Conservation (phyloP, 2,888 invertebrate species). For the Onthophagus sagittarius region DNA sequence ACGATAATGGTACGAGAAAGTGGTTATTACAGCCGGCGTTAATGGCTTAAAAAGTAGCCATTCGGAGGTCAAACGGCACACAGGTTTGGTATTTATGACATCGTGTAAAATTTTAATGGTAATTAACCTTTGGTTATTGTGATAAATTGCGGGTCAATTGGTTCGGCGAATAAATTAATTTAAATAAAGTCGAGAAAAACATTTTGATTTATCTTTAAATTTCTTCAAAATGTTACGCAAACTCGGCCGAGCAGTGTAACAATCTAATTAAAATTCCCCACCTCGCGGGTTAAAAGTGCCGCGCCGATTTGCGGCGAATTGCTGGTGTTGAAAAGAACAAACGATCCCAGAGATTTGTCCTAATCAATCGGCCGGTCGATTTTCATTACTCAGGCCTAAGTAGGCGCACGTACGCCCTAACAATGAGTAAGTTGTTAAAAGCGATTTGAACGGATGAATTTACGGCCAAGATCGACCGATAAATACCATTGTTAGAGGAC, state of each 20-base stretch:
- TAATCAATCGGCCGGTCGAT: conserved; percentile 6
- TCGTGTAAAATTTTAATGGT: background rate
- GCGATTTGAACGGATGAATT: conserved; percentile 15
- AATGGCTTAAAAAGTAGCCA: background rate
- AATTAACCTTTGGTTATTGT: background rate
- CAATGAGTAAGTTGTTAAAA: conserved; percentile 18
- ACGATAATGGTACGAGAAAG: background rate
- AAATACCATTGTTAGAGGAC: conserved; percentile 12
- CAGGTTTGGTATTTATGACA: background rate
- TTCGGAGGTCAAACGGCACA: background rate
- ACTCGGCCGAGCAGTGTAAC: background rate
- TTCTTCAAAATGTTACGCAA: no score
- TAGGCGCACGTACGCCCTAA: conserved; percentile 1
- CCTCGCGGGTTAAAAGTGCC: background rate
- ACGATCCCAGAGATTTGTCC: conserved; percentile 4
- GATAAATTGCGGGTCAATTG: background rate
- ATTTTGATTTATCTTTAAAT: background rate
- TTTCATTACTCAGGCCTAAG: conserved; percentile 10
- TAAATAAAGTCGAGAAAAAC: background rate
- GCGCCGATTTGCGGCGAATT: background rate
- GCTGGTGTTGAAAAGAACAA: background rate
- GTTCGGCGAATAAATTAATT: background rate
- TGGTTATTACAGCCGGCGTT: background rate
- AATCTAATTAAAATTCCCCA: conserved; percentile 9
- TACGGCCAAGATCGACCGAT: conserved; percentile 6